Conservation (phyloP, 2,797 vertebrate genomes). For the Decapterus maruadsi region DNA sequence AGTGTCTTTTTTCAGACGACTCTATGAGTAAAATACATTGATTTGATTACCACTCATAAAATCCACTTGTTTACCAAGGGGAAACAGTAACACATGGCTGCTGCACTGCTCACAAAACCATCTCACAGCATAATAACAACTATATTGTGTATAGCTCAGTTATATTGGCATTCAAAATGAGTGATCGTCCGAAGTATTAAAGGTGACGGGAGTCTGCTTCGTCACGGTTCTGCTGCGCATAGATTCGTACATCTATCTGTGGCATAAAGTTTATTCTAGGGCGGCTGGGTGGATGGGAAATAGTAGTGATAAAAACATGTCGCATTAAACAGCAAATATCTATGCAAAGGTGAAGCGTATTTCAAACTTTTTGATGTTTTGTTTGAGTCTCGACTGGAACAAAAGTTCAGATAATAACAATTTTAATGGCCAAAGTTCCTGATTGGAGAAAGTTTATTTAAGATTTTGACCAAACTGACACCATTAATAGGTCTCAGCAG, state of each 20-base stretch:
- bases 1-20: too few relatives aligned
- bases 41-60: not conserved
- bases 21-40: too few relatives aligned
- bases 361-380: conserved; percentile 21
- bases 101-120: too few relatives aligned
- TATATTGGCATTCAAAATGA: not conserved
- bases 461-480: conserved; percentile 39
- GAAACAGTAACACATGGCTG: too few relatives aligned
- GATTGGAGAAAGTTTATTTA: conserved; percentile 43
- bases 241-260: not conserved
- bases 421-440: conserved; percentile 55
- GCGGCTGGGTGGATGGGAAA: not conserved
- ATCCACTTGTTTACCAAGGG: too few relatives aligned
- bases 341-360: conserved; percentile 4
- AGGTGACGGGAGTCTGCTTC: not conserved
- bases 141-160: not conserved
- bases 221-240: not conserved
- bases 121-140: not conserved
- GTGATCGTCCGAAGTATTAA: not conserved
- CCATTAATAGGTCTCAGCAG: conserved; percentile 57
- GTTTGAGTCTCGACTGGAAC: conserved; percentile 10
- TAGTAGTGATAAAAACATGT: not conserved
- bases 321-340: not conserved
- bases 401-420: conserved; percentile 17
- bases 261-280: not conserved